phyloP scores from a whole-genome alignment of 2,113 vertebrate species.

The Pogonocichla stellata region DNA sequence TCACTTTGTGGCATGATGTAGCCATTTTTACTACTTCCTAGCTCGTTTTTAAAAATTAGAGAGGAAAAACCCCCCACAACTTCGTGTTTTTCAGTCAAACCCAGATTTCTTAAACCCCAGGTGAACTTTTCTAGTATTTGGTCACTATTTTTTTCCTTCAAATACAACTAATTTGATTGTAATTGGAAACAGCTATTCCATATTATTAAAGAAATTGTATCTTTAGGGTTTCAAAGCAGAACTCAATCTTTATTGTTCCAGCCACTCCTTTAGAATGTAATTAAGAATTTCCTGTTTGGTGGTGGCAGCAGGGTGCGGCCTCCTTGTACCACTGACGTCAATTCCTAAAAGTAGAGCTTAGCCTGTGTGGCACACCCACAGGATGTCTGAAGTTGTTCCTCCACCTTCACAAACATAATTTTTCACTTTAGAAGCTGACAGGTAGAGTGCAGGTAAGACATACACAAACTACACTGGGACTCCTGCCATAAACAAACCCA shows the following conservation, averaged over 20 bases:
- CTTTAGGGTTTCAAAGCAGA: conserved; percentile 31
- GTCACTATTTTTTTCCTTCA: neutral
- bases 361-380: conserved; percentile 47
- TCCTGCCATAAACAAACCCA: neutral
- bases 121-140: neutral
- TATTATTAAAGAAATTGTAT: neutral
- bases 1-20: neutral
- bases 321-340: conserved; percentile 19
- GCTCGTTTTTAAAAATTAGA: neutral
- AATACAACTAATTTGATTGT: neutral
- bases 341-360: conserved; percentile 63
- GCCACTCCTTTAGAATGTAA: conserved; percentile 48
- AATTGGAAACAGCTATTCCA: neutral
- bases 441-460: conserved; percentile 8
- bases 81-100: neutral
- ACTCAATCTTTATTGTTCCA: conserved; percentile 29
- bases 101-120: neutral
- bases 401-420: conserved; percentile 36
- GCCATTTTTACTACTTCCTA: neutral
- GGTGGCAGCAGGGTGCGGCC: conserved; percentile 51
- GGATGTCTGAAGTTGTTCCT: conserved; percentile 47
- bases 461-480: rapidly evolving
- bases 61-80: neutral
- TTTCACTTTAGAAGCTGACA: neutral
- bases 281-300: conserved; percentile 69